phyloP scores from a whole-genome alignment of 2,113 vertebrate species.

The Ivindomyrus marchei region DNA sequence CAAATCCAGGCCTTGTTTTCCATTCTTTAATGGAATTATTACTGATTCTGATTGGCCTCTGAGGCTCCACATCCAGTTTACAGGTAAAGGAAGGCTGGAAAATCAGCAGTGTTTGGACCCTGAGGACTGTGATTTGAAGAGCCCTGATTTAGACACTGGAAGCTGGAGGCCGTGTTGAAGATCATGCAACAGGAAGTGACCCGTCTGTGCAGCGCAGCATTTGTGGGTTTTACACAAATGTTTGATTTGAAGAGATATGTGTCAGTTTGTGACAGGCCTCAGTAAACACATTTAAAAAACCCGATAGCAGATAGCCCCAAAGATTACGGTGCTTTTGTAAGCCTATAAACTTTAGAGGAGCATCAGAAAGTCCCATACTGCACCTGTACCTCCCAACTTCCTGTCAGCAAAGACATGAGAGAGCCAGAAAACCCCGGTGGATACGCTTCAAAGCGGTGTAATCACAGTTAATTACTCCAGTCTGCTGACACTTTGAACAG shows the following conservation, averaged over 20 bases:
- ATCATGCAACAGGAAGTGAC: not conserved
- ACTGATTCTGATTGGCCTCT: no score
- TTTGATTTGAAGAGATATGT: not conserved
- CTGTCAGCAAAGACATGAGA: not conserved
- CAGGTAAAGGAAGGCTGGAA: not conserved
- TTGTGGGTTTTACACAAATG: not conserved
- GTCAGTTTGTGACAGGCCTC: not conserved
- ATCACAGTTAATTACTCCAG: not conserved
- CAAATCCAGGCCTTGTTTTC: no score
- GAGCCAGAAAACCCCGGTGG: not conserved
- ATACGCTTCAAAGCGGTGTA: not conserved
- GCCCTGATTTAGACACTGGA: not conserved
- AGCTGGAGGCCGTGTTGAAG: not conserved
- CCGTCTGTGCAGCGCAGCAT: not conserved
- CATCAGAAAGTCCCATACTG: not conserved
- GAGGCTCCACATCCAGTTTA: not conserved
- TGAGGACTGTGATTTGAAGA: not conserved
- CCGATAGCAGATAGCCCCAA: not conserved
- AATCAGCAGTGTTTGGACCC: no score
- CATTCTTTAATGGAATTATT: no score
- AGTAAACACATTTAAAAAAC: not conserved
- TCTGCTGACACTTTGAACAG: constrained; percentile 6
- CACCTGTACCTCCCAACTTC: not conserved
- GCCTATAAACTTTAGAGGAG: not conserved
- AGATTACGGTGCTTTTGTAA: not conserved